A percentile compares a stretch with the other conserved stretches of the same genome.
Evolutionary conservation across 2,797 vertebrate genomes (phyloP).

Genomic region (Xerus rutilus): DNA sequence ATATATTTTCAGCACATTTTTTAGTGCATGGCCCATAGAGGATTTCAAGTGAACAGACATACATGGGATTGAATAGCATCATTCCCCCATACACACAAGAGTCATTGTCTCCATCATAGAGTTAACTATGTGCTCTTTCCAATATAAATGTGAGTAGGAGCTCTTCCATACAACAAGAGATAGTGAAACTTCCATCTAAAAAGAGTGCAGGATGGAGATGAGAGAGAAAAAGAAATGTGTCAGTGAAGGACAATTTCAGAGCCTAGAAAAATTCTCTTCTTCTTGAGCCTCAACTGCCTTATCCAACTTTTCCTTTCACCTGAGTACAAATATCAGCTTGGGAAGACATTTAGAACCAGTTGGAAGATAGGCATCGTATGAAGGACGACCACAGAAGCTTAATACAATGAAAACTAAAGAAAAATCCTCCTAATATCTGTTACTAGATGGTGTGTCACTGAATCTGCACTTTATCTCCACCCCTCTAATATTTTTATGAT

Average conservation of each 20-base stretch:
- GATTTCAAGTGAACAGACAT: constrained; percentile 23
- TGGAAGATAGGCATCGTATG: background rate
- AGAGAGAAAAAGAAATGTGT: background rate
- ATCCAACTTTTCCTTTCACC: background rate
- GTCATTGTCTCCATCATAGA: background rate
- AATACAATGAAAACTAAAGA: background rate
- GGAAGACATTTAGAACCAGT: background rate
- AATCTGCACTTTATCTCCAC: background rate
- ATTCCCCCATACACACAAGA: background rate
- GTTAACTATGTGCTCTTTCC: background rate
- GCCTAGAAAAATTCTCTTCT: background rate
- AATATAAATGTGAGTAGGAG: background rate
- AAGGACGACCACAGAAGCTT: background rate
- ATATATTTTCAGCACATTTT: constrained; percentile 2
- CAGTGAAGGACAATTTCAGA: background rate
- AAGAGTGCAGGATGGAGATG: background rate
- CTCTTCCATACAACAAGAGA: background rate
- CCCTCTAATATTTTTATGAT: background rate
- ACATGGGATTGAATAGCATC: background rate
- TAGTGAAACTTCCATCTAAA: background rate
- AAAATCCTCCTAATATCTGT: background rate
- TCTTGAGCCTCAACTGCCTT: background rate
- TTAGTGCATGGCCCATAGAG: background rate
- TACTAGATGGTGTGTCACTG: background rate
- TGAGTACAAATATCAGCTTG: background rate